Conservation (phyloP, 1,140 invertebrate species). For the Laupala kohalensis region DNA sequence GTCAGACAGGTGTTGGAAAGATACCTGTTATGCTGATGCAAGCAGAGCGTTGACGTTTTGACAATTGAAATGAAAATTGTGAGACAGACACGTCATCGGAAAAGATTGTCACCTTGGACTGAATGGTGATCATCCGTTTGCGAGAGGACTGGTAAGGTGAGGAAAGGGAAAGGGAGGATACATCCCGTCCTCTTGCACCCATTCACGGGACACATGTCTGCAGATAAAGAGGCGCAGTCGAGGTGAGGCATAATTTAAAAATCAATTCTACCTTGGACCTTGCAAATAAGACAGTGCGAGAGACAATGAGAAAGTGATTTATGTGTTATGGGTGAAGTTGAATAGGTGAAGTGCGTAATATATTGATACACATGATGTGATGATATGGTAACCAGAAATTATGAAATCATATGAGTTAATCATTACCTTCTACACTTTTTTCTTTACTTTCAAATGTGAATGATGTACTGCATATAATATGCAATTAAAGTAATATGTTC, state of each 20-base stretch:
- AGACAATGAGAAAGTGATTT: neutral
- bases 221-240: neutral
- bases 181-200: neutral
- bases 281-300: neutral
- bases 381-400: no score
- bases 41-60: neutral
- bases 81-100: neutral
- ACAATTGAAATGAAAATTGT: neutral
- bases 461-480: no score
- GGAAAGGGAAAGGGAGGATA: neutral
- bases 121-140: no score
- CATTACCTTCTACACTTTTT: no score
- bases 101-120: neutral
- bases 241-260: neutral
- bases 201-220: neutral
- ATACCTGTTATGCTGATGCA: neutral
- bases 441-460: no score
- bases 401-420: no score
- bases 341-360: neutral
- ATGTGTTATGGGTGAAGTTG: neutral
- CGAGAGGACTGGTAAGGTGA: no score
- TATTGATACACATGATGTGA: neutral
- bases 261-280: neutral
- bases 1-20: neutral
- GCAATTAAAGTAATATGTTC: no score